A percentile compares a stretch with the other conserved stretches of the same genome.
Evolutionary conservation across 2,113 vertebrate species (phyloP).

Genomic region (Origma solitaria): DNA sequence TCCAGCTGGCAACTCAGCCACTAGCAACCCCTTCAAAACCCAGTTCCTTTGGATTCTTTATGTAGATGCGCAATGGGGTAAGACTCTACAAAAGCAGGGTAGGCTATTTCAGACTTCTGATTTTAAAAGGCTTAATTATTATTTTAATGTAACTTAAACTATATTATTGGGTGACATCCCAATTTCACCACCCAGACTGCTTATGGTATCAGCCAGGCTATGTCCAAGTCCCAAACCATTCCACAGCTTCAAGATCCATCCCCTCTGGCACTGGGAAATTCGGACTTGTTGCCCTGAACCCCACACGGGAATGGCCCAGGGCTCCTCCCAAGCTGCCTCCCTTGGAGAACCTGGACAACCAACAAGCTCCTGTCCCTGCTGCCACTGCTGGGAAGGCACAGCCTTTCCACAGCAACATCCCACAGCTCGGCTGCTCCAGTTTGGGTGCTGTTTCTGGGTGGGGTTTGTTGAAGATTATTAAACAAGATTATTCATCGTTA

Average conservation of each 20-base stretch:
- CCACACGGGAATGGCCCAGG: neutral
- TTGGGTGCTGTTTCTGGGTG: neutral
- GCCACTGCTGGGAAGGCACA: neutral
- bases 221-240: neutral
- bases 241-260: neutral
- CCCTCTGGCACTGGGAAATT: neutral
- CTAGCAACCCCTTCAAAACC: neutral
- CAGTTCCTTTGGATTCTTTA: fast-evolving
- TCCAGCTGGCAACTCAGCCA: fast-evolving
- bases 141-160: neutral
- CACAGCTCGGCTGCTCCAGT: fast-evolving
- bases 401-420: neutral
- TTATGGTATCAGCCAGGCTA: neutral
- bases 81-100: neutral
- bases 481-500: neutral
- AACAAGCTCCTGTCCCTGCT: neutral
- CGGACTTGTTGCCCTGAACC: fast-evolving
- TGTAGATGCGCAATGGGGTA: neutral
- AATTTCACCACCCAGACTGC: fast-evolving
- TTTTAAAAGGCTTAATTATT: neutral
- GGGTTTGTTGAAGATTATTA: neutral
- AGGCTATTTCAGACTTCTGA: neutral
- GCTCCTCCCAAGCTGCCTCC: neutral
- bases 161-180: neutral
- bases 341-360: fast-evolving